Base-by-base conservation (phyloP, 2,888 invertebrate species). In the Odontomyia ornata region DNA sequence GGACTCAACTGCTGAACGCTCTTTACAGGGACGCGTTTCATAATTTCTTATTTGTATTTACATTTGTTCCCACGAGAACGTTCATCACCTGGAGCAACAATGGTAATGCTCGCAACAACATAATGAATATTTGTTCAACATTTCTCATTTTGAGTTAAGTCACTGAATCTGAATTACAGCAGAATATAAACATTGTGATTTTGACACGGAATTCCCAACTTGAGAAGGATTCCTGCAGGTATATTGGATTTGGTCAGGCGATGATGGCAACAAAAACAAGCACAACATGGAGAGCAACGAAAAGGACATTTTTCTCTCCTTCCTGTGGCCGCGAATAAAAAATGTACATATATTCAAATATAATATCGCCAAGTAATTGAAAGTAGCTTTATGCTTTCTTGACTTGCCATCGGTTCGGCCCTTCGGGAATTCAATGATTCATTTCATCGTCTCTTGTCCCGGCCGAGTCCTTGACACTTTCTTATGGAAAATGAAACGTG, bases 331-430 rank as follows among this genome's bases (percentile, higher is more conserved):
- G 36, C 62, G 23, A 25, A 62, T 62, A 25, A 62, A 62, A 62
- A 62, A 62, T 62, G 62, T 62, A n/a, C n/a, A n/a, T n/a, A 62
- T 62, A 27, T 62, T 62, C 62, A 27, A 62, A 62, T 62, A 62
- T 62, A 62, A 62, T 62, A 62, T 25, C 23, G 62, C 28, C 9
- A 27, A 23, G 62, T 60, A 60, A 60, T 60, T 60, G 23, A 60
- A 60, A 60, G 62, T 15, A 62, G 27, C 25, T 62, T 23, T 62
- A 62, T 62, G 62, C 13, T 25, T 23, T 25, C 27, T 62, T 23
- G 28, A 25, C 3, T 62, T 15, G 62, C 15, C 62, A 23, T 23
- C 62, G 27, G 9, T 9, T 9, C n/a, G n/a, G n/a, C 36, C 36
- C 36, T 9, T 3, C 3, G 36, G 36, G 36, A 36, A 36, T 36